Base-by-base conservation (phyloP, 2,888 invertebrate genomes). In the Limnephilus marmoratus region DNA sequence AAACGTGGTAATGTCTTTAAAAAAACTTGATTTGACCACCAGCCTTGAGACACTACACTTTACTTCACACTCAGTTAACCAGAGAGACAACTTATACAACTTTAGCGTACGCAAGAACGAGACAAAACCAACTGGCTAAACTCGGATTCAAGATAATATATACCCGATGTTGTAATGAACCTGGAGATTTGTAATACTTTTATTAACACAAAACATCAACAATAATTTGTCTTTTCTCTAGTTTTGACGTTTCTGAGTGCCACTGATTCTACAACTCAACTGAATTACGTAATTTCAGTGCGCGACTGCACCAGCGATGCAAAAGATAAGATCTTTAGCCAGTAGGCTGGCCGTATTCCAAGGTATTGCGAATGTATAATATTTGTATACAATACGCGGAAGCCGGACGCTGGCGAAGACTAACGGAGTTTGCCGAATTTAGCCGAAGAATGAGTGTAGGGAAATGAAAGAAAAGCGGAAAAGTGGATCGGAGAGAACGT, bases 1-100 rank as follows among this genome's bases (percentile, higher is more conserved):
- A 90, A 90, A 81, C 29, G 53, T 90, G 80, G 45, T 89, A 68
- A 68, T 68, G 68, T 68, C 9, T 29, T 85, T 49, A 53, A 68
- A 90, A 90, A 90, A 90, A 85, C 90, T 85, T 53, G 90, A 90
- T 90, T 85, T 85, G 12, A 85, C 24, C 85, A 85, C 34, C n/a
- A 81, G 18, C 37, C 31, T 29, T 34, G n/a, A 89, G 81, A 89
- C 88, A 89, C 68, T 34, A 68, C 53, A 34, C 68, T 83, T 81
- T 31, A 13, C 90, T 68, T 90, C 85, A 34, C 85, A 31, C 83
- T 68, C 85, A 15, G 31, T n/a, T n/a, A n/a, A 18, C 68, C 24
- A 24, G 31, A 3, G 5, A n/a, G n/a, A 89, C 18, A 41, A 34
- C 80, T n/a, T 37, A 49, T 49, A 49, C 31, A 31, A 18, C 31